Conservation (phyloP, 2,113 vertebrate species). For the Elephantulus edwardii region DNA sequence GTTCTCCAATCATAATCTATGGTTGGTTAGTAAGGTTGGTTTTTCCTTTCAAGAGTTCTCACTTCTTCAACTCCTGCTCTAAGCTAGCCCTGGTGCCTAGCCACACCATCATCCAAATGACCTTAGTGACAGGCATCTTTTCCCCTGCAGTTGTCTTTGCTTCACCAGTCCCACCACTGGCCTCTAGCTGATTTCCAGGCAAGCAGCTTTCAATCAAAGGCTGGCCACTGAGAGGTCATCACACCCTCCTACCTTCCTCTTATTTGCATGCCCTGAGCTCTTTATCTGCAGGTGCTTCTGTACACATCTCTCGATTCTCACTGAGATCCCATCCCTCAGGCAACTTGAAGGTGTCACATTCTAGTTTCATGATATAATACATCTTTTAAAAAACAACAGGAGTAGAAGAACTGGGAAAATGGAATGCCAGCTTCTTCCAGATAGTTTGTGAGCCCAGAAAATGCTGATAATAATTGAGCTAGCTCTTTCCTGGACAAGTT, state of each 20-base stretch:
- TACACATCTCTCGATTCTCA: neutral
- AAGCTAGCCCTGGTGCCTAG: neutral
- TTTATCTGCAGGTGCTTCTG: neutral
- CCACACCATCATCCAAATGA: neutral
- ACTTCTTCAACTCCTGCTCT: neutral
- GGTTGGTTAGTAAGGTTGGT: neutral
- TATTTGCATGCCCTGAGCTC: neutral
- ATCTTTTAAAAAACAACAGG: neutral
- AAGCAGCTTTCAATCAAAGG: neutral
- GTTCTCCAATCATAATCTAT: neutral
- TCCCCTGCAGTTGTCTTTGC: neutral
- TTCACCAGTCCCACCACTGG: neutral
- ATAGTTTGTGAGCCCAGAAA: neutral
- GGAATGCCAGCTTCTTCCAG: neutral
- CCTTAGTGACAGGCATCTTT: neutral
- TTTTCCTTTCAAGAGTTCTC: neutral
- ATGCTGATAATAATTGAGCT: neutral
- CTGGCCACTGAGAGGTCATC: neutral
- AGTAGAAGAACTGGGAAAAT: slow-evolving; percentile 3
- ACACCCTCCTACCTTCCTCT: neutral
- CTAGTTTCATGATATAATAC: neutral
- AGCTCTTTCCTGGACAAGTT: slow-evolving; percentile 2
- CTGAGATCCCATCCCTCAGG: neutral
- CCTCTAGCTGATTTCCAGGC: neutral
- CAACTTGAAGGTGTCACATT: neutral